Percentiles rank a stretch among this genome's conserved stretches.
phyloP scores from a whole-genome alignment of 2,113 vertebrate genomes.

The Sakesphorus luctuosus region DNA sequence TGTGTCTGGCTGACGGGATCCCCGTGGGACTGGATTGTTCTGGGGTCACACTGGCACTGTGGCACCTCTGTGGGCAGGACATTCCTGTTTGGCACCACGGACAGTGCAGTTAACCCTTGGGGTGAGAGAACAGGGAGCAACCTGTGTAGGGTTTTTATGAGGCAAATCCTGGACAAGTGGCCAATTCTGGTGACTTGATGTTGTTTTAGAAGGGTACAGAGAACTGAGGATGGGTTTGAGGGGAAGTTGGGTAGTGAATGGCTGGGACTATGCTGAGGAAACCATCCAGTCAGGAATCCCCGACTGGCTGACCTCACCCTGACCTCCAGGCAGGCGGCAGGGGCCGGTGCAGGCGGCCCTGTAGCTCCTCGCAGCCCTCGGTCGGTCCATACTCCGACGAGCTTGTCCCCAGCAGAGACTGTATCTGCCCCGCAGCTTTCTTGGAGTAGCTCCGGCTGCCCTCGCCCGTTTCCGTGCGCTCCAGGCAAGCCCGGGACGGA shows the following conservation, averaged over 20 bases:
- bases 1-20: accelerated
- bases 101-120: accelerated
- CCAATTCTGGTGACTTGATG: neutral
- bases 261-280: neutral
- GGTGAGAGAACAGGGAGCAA: neutral
- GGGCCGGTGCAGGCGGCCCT: no score
- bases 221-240: neutral
- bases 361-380: no score
- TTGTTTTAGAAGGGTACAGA: neutral
- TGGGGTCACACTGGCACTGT: neutral
- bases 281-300: accelerated
- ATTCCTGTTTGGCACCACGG: neutral
- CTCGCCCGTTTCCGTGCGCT: neutral
- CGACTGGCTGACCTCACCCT: neutral
- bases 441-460: neutral
- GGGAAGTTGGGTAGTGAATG: accelerated
- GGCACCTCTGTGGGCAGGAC: neutral
- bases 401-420: neutral
- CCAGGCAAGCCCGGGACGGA: neutral
- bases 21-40: neutral
- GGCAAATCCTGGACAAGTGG: neutral
- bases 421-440: accelerated
- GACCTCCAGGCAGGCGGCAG: neutral
- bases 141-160: neutral
- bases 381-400: accelerated